A percentile compares a stretch with the other conserved stretches of the same genome.
Conservation (phyloP, 1,140 invertebrate genomes). For the Drosophila triauraria region DNA sequence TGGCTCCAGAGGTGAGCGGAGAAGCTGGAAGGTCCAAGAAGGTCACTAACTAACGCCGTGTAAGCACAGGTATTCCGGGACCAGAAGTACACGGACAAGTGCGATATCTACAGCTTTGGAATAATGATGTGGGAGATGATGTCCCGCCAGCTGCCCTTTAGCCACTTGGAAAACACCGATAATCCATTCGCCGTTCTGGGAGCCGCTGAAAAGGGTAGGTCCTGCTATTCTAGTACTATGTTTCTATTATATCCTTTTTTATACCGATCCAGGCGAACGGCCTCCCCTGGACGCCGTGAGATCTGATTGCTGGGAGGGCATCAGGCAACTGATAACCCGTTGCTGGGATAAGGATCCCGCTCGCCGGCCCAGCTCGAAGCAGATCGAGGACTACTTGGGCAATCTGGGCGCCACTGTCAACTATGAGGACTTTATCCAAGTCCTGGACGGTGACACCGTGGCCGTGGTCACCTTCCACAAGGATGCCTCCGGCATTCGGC, state of each 20-base stretch:
- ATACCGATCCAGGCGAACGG: not conserved
- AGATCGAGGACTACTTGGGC: slow-evolving; percentile 2
- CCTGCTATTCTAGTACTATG: too few relatives aligned
- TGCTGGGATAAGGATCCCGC: slow-evolving; percentile 6
- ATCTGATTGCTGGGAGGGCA: slow-evolving; percentile 15
- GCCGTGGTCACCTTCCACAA: slow-evolving; percentile 15
- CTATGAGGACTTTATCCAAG: slow-evolving; percentile 12
- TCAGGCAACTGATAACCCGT: slow-evolving; percentile 3
- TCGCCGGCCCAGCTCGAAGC: not conserved
- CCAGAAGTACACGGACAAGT: slow-evolving; percentile 27
- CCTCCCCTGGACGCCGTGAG: slow-evolving; percentile 5
- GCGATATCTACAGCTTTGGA: slow-evolving; percentile 55
- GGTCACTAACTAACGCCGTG: not conserved
- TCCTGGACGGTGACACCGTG: slow-evolving; percentile 6
- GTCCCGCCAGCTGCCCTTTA: slow-evolving; percentile 20
- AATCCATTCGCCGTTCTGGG: not conserved
- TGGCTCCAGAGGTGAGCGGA: slow-evolving; percentile 43
- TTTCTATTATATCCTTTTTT: not conserved
- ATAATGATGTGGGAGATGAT: slow-evolving; percentile 48
- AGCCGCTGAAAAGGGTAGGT: slow-evolving; percentile 6
- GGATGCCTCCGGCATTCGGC: not conserved
- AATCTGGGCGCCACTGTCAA: not conserved
- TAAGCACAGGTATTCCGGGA: not conserved
- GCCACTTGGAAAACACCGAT: slow-evolving; percentile 6
- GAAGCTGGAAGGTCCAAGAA: not conserved